phyloP scores from a whole-genome alignment of 1,140 invertebrate genomes.

The Zaprionus ghesquierei region DNA sequence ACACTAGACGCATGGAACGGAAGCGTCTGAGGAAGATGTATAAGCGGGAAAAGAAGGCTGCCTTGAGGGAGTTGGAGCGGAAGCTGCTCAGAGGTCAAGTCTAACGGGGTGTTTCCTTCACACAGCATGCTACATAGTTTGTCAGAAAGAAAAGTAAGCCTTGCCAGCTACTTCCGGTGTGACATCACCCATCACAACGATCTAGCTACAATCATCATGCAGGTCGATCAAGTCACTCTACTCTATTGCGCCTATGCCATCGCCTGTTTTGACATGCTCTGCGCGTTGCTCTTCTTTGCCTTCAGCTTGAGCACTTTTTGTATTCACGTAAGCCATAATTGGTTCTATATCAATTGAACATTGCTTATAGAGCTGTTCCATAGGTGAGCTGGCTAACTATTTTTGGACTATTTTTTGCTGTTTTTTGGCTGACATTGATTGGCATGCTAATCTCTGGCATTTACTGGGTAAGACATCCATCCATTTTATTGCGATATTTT shows the following conservation, averaged over 20 bases:
- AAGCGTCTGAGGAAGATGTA: constrained; percentile 26
- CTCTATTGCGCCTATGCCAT: constrained; percentile 53
- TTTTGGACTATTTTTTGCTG: constrained; percentile 41
- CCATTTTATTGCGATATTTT: neutral
- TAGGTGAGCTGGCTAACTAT: constrained; percentile 60
- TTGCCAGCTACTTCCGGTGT: neutral
- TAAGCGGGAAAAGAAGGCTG: constrained; percentile 21
- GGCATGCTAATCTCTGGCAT: constrained; percentile 50
- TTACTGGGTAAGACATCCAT: constrained; percentile 35
- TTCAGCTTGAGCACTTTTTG: constrained; percentile 28
- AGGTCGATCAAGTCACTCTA: neutral
- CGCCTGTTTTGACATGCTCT: constrained; percentile 49
- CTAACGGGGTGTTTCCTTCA: neutral
- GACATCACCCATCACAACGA: neutral
- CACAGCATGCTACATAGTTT: neutral
- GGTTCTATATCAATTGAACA: no score
- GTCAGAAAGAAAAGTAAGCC: constrained; percentile 3
- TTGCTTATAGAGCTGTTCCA: neutral
- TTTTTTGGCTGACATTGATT: constrained; percentile 57
- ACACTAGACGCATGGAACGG: constrained; percentile 14
- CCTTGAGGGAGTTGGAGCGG: constrained; percentile 17
- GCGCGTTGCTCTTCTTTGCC: constrained; percentile 32
- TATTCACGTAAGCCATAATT: constrained; percentile 28
- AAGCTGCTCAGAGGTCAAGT: constrained; percentile 2
- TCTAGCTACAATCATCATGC: neutral